Evolutionary conservation across 2,113 vertebrate species (phyloP).

Genomic region (Stercorarius parasiticus): DNA sequence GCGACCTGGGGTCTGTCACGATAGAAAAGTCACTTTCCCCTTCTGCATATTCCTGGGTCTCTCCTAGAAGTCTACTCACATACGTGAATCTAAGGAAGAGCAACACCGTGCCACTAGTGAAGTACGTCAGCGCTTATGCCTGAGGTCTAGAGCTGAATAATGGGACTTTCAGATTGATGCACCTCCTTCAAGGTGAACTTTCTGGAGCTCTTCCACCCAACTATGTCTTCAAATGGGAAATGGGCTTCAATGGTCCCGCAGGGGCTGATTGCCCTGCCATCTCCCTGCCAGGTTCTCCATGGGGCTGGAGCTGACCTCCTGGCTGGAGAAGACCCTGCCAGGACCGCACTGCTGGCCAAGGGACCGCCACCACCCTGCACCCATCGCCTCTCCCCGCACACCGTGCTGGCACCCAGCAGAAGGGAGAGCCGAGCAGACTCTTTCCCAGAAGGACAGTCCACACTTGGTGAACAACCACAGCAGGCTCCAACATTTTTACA

Average conservation of each 20-base stretch:
- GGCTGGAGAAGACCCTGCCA: background rate
- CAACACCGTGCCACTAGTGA: background rate
- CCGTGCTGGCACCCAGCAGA: fast-evolving
- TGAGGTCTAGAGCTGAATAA: background rate
- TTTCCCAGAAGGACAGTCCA: background rate
- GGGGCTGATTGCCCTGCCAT: background rate
- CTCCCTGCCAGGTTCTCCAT: background rate
- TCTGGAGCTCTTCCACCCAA: background rate
- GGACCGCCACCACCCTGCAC: background rate
- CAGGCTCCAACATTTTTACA: too few species aligned
- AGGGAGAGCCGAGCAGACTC: background rate
- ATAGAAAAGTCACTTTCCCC: background rate
- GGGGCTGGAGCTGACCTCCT: background rate
- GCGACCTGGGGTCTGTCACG: background rate
- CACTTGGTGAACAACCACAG: fast-evolving
- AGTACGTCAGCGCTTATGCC: fast-evolving
- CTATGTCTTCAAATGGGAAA: background rate
- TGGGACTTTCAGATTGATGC: background rate
- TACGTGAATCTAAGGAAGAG: too few species aligned
- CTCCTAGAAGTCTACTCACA: background rate
- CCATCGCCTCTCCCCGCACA: background rate
- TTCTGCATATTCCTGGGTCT: background rate
- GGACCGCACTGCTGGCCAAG: conserved; percentile 4
- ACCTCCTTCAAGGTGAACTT: background rate
- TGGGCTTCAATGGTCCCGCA: fast-evolving